phyloP scores from a whole-genome alignment of 2,797 vertebrate species.

The Tadarida brasiliensis region DNA sequence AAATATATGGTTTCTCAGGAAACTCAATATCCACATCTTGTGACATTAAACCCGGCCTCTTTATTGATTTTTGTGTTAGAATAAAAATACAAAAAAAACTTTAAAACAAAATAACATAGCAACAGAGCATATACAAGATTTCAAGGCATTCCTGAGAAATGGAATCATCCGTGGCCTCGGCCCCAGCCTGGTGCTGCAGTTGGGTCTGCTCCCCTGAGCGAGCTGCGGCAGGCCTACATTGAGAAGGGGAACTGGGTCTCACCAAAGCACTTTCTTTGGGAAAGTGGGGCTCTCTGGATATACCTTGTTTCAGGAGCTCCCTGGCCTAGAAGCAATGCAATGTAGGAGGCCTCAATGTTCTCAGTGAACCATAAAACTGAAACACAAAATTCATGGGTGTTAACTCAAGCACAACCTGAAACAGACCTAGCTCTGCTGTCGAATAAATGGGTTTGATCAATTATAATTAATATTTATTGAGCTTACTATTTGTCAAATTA shows the following conservation, averaged over 20 bases:
- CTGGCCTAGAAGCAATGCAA: background rate
- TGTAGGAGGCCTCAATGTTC: background rate
- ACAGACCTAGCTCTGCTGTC: background rate
- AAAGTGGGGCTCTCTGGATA: background rate
- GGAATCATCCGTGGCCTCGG: background rate
- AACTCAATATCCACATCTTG: conserved; percentile 67
- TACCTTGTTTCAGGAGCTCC: background rate
- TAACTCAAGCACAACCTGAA: conserved; percentile 6
- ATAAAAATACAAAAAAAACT: conserved; percentile 61
- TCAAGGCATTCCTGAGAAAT: conserved; percentile 54
- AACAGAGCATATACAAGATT: conserved; percentile 41
- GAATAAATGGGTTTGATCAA: background rate
- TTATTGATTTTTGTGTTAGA: conserved; percentile 71
- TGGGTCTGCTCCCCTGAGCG: background rate
- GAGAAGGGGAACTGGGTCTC: background rate
- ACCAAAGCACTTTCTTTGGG: background rate
- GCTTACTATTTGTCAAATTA: conserved; percentile 35
- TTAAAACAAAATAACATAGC: conserved; percentile 38
- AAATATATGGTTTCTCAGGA: conserved; percentile 73
- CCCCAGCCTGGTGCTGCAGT: background rate
- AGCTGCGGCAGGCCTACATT: background rate
- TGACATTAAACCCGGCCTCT: conserved; percentile 59
- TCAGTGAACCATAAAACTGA: background rate
- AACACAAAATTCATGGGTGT: background rate
- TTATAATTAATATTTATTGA: background rate